Conservation (phyloP, 2,888 invertebrate species). For the Sthenelais limicola region DNA sequence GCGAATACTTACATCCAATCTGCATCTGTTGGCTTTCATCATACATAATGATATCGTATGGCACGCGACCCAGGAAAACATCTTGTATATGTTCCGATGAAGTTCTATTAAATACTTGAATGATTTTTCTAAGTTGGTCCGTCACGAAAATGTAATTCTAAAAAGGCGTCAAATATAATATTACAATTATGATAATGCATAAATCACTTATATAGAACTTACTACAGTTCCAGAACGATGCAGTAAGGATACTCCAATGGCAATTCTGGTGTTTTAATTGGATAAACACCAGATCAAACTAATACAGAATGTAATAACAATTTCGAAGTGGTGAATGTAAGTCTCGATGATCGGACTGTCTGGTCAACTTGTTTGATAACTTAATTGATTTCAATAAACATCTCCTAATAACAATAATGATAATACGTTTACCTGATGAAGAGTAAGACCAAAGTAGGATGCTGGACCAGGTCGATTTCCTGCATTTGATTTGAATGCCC, state of each 20-base stretch:
- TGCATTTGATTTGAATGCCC: slow-evolving; percentile 6
- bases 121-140: slow-evolving; percentile 41
- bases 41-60: slow-evolving; percentile 50
- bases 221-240: no score
- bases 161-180: no score
- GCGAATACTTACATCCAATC: slow-evolving; percentile 10
- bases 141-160: slow-evolving; percentile 48
- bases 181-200: no score
- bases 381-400: no score
- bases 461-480: neutral
- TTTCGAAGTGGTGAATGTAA: no score
- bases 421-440: slow-evolving; percentile 42
- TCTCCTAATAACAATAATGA: neutral
- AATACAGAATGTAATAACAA: no score
- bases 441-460: slow-evolving; percentile 42
- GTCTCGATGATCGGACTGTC: no score
- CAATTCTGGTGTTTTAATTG: no score
- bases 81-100: neutral
- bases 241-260: no score
- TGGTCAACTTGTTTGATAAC: no score
- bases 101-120: slow-evolving; percentile 6
- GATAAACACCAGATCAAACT: no score
- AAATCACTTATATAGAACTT: no score
- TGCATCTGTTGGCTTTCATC: slow-evolving; percentile 25
- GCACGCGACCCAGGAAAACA: slow-evolving; percentile 29